Conservation (phyloP, 2,888 invertebrate genomes). For the Protodeltote pygarga region DNA sequence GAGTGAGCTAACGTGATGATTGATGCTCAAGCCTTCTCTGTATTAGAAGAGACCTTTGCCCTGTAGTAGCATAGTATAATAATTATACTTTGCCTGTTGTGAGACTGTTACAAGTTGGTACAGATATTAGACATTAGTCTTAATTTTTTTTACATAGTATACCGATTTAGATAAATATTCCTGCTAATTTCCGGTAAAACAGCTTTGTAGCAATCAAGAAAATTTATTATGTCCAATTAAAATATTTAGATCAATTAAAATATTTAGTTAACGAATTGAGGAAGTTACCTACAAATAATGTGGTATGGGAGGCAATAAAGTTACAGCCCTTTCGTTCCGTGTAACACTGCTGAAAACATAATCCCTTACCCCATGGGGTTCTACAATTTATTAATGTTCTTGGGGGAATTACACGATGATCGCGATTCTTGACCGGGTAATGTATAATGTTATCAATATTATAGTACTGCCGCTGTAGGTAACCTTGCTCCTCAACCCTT, state of each 20-base stretch:
- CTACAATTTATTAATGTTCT: conserved; percentile 30
- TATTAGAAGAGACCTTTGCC: too few relatives aligned
- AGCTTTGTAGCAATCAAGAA: conserved; percentile 30
- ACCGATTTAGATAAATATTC: conserved; percentile 14
- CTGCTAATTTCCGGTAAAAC: conserved; percentile 26
- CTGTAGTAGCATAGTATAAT: too few relatives aligned
- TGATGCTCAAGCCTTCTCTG: too few relatives aligned
- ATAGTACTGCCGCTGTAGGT: too few relatives aligned
- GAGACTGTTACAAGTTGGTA: too few relatives aligned
- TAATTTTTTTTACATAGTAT: neutral
- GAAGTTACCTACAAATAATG: conserved; percentile 19
- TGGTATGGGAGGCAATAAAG: conserved; percentile 6
- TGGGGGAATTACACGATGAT: conserved; percentile 30
- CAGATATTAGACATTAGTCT: neutral
- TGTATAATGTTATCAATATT: conserved; percentile 4
- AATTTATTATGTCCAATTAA: conserved; percentile 40
- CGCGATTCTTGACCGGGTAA: conserved; percentile 15
- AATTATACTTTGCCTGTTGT: too few relatives aligned
- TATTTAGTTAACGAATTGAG: conserved; percentile 35
- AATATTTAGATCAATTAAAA: conserved; percentile 34
- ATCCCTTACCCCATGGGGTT: conserved; percentile 12
- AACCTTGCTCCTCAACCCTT: too few relatives aligned
- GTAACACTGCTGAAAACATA: conserved; percentile 20
- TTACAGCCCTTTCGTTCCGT: conserved; percentile 15
- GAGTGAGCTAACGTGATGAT: too few relatives aligned